phyloP scores from a whole-genome alignment of 1,140 invertebrate genomes.

The Cylas formicarius region DNA sequence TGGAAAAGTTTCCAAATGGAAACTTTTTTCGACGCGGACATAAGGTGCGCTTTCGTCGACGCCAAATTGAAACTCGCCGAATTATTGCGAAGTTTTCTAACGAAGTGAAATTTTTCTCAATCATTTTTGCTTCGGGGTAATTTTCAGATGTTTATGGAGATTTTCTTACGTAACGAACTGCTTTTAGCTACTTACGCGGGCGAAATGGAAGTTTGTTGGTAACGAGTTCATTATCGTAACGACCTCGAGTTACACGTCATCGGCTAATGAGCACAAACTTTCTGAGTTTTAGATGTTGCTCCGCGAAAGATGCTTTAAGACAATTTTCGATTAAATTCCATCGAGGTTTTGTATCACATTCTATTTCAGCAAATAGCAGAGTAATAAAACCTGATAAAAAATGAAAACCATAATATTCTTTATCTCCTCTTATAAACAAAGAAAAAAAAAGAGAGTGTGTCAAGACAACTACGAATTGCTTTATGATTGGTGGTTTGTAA shows the following conservation, averaged over 20 bases:
- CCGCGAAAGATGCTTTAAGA: background rate
- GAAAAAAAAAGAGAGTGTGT: too few relatives aligned
- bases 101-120: background rate
- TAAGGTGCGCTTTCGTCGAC: constrained; percentile 3
- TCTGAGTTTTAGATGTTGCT: background rate
- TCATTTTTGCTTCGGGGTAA: background rate
- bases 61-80: constrained; percentile 4
- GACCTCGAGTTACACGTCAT: background rate
- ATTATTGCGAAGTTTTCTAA: constrained; percentile 10
- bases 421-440: too few relatives aligned
- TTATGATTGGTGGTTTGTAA: too few relatives aligned
- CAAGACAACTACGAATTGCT: too few relatives aligned
- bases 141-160: background rate
- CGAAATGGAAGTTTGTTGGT: background rate
- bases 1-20: constrained; percentile 6
- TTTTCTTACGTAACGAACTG: background rate
- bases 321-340: background rate
- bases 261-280: background rate
- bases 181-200: background rate
- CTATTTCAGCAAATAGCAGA: too few relatives aligned
- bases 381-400: too few relatives aligned
- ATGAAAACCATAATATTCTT: too few relatives aligned
- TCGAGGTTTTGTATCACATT: too few relatives aligned
- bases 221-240: background rate
- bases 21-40: background rate